These are phyloP conservation scores for Myotis vivesi DNA, from an alignment of 2,797 vertebrate genomes.

Conservation along the genomic window DNA sequence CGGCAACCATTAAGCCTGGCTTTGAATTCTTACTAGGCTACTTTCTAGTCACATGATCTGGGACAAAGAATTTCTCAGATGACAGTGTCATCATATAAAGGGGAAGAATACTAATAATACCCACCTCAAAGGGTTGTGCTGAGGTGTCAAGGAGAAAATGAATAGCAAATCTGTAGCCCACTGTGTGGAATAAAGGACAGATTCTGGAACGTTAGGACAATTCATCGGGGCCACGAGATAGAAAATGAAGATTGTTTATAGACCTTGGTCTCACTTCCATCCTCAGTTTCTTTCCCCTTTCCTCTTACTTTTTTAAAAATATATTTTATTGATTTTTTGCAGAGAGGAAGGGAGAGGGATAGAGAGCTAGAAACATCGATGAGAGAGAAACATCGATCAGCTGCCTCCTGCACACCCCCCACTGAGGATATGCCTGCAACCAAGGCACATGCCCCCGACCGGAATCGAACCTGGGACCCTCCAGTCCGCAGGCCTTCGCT, in stretches of 20 bases:
- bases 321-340: too few relatives aligned
- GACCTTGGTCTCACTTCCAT: not conserved
- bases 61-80: not conserved
- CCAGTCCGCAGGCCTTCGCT: too few relatives aligned
- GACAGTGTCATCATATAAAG: not conserved
- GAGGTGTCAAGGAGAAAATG: not conserved
- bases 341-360: too few relatives aligned
- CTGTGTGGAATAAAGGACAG: not conserved
- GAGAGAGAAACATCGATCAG: too few relatives aligned
- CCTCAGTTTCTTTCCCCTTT: not conserved
- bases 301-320: not conserved
- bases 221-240: not conserved
- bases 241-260: not conserved
- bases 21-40: not conserved
- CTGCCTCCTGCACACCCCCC: too few relatives aligned
- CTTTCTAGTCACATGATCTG: not conserved
- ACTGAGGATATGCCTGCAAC: too few relatives aligned
- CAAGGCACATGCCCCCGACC: too few relatives aligned
- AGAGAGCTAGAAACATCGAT: too few relatives aligned
- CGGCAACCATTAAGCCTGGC: not conserved
- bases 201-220: not conserved
- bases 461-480: too few relatives aligned
- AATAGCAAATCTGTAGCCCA: not conserved
- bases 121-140: not conserved
- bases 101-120: not conserved